Percentiles rank a stretch among this genome's conserved stretches.
Conservation (phyloP, 2,113 vertebrate species). For the Pyrgilauda ruficollis region DNA sequence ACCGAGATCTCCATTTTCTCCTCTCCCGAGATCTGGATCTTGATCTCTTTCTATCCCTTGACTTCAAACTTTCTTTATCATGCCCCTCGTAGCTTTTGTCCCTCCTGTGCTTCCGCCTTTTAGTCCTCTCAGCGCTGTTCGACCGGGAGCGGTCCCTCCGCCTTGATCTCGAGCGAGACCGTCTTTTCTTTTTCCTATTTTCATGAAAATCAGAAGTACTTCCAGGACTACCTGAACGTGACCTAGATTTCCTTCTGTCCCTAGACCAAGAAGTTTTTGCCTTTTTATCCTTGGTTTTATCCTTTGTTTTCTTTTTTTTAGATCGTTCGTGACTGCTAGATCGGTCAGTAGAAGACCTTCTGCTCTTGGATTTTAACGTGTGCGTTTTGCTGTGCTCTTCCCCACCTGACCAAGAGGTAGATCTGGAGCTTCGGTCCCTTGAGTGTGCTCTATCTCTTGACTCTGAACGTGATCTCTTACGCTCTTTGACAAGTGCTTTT, state of each 20-base stretch:
- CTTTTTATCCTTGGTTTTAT: conserved; percentile 66
- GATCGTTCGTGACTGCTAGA: conserved; percentile 74
- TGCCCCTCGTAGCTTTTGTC: conserved; percentile 69
- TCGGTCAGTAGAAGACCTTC: conserved; percentile 70
- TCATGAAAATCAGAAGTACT: conserved; percentile 72
- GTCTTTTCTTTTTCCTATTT: conserved; percentile 67
- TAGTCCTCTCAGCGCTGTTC: conserved; percentile 77
- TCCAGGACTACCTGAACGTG: conserved; percentile 72
- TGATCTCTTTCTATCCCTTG: conserved; percentile 68
- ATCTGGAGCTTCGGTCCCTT: conserved; percentile 65
- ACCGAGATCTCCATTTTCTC: conserved; percentile 64
- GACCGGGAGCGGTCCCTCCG: conserved; percentile 72
- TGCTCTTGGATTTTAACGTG: conserved; percentile 49
- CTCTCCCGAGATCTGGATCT: conserved; percentile 73
- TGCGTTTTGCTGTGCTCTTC: conserved; percentile 59
- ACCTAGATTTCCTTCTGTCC: conserved; percentile 70
- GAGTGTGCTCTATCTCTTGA: conserved; percentile 63
- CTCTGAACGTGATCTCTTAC: conserved; percentile 4
- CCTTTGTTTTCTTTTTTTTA: conserved; percentile 65
- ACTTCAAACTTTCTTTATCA: conserved; percentile 62
- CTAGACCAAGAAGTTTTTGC: conserved; percentile 67
- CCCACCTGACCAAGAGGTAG: conserved; percentile 56
- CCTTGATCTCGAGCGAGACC: conserved; percentile 59
- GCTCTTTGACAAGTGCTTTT: conserved; percentile 58
- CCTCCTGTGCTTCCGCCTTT: conserved; percentile 66